phyloP scores from a whole-genome alignment of 2,113 vertebrate species.

The Dromiciops gliroides region DNA sequence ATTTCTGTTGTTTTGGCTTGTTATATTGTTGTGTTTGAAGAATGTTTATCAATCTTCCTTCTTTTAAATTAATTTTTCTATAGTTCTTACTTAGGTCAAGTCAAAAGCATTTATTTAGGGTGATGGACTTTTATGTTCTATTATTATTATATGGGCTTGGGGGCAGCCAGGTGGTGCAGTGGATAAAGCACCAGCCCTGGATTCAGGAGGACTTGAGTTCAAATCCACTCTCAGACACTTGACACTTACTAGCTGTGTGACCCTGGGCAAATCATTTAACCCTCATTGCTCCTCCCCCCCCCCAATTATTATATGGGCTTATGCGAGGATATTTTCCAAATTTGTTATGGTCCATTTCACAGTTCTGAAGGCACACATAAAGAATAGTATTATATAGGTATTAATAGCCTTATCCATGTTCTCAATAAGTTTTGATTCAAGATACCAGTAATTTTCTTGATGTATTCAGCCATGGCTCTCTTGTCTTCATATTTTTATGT shows the following conservation, averaged over 20 bases:
- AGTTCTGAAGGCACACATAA: background rate
- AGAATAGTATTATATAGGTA: background rate
- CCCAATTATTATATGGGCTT: background rate
- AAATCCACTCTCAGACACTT: no score
- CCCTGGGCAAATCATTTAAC: no score
- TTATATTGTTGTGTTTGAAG: background rate
- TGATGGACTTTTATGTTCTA: background rate
- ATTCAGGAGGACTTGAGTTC: no score
- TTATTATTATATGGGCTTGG: background rate
- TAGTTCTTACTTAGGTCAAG: background rate
- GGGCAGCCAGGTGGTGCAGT: no score
- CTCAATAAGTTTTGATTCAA: background rate
- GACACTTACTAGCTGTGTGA: no score
- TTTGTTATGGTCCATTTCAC: background rate
- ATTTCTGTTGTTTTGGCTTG: background rate
- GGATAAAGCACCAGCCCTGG: no score
- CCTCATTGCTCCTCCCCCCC: no score
- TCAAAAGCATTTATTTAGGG: background rate
- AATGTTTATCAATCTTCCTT: background rate
- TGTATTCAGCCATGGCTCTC: background rate
- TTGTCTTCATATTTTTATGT: background rate
- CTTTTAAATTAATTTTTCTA: background rate
- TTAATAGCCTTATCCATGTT: background rate
- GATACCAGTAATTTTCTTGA: background rate
- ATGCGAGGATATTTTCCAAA: background rate